A percentile compares a stretch with the other conserved stretches of the same genome.
phyloP scores from a whole-genome alignment of 2,888 invertebrate genomes.

The Metopia argyrocephala region DNA sequence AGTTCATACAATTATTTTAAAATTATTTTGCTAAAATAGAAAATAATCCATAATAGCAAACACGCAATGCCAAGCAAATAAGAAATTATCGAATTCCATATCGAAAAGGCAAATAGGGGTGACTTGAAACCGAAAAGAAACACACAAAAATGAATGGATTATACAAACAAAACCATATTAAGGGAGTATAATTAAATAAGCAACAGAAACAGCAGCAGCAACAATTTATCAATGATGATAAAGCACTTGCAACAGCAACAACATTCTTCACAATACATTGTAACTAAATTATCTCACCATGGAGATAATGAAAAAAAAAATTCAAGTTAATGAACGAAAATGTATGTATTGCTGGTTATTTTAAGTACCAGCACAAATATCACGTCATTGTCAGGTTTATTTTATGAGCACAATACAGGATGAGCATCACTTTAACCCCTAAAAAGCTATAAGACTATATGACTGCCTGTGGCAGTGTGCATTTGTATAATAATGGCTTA shows the following conservation, averaged over 20 bases:
- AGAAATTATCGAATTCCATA: background rate
- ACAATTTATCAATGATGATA: slow-evolving; percentile 40
- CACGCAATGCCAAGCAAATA: slow-evolving; percentile 41
- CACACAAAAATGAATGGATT: slow-evolving; percentile 39
- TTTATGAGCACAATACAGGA: background rate
- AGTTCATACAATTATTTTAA: slow-evolving; percentile 18
- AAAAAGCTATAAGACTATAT: background rate
- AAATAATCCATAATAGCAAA: slow-evolving; percentile 52
- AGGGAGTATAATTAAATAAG: slow-evolving; percentile 58
- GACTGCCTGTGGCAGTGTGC: background rate
- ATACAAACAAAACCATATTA: slow-evolving; percentile 55
- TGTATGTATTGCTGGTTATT: slow-evolving; percentile 2
- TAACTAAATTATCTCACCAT: slow-evolving; percentile 51
- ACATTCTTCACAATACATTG: slow-evolving; percentile 48
- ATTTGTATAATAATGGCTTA: slow-evolving; percentile 25
- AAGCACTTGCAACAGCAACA: slow-evolving; percentile 54
- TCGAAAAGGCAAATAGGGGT: slow-evolving; percentile 38
- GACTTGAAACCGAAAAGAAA: background rate
- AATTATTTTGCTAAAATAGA: slow-evolving; percentile 48
- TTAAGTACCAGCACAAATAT: slow-evolving; percentile 42
- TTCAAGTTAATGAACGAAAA: slow-evolving; percentile 27
- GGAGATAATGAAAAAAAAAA: background rate
- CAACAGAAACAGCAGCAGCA: slow-evolving; percentile 1
- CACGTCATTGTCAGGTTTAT: slow-evolving; percentile 52
- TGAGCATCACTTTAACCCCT: background rate